Base-by-base conservation (phyloP, 2,888 invertebrate species). In the Dolichomitus sp. region DNA sequence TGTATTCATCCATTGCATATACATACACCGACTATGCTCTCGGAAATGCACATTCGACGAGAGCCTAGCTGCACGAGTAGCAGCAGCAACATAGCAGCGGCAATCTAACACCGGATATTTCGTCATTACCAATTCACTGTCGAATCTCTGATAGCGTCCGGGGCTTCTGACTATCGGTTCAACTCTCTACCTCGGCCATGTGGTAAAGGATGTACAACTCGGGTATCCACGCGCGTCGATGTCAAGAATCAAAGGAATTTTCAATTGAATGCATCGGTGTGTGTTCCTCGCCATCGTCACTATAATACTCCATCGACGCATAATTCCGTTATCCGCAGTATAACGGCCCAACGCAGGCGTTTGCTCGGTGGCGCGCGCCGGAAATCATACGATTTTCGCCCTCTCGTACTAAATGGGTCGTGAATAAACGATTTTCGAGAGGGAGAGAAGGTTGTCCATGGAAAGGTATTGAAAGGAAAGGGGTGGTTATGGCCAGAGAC, bases 341-440 rank as follows among this genome's bases (percentile, higher is more conserved):
- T 54, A 74, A 70, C 42, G 40, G 59, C 52, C 54, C 27, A 40
- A 65, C n/a, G 14, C 48, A 33, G 23, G 48, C 27, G 63, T 45
- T 48, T 59, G 42, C 52, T 42, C 50, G 57, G 33, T 57, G 59
- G 61, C 45, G 37, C 75, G 69, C 42, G 76, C 42, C 76, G 65
- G 50, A 72, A 80, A 75, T 68, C 57, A 74, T 83, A 70, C 57
- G 48, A 74, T 82, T 80, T 74, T 79, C 54, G 48, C 50, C 50
- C 40, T 70, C 80, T 52, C 63, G 40, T 50, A 72, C 54, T 73
- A 78, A 84, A 84, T 84, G 82, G 80, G 40, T 70, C 70, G 80
- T 77, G 68, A 84, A 84, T 77, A 82, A 80, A 82, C 65, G 84
- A 81, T 83, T 78, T 78, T 68, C 57, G 77, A 50, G 45, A 65